phyloP scores from a whole-genome alignment of 2,113 vertebrate genomes.

The Tachuris rubrigastra region DNA sequence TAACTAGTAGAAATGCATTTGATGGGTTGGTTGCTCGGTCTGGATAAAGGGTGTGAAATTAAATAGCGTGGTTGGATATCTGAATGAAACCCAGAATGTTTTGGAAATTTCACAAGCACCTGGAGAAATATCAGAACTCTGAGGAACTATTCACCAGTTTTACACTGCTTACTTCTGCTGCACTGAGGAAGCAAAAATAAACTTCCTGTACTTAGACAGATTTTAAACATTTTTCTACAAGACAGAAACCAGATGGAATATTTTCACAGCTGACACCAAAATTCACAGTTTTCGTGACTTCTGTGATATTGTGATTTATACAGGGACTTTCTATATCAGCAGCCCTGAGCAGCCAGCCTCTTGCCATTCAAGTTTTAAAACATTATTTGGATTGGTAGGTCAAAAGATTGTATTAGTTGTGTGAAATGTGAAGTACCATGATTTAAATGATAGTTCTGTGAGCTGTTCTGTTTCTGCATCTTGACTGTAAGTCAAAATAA shows the following conservation, averaged over 20 bases:
- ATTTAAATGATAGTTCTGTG: background rate
- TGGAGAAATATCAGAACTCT: slow-evolving; percentile 35
- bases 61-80: background rate
- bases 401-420: background rate
- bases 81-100: slow-evolving; percentile 20
- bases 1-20: background rate
- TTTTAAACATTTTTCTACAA: slow-evolving; percentile 67
- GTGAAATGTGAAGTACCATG: slow-evolving; percentile 28
- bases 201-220: slow-evolving; percentile 60
- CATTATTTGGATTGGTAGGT: background rate
- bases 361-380: slow-evolving; percentile 28
- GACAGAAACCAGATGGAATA: slow-evolving; percentile 68
- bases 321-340: slow-evolving; percentile 47
- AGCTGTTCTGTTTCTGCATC: background rate
- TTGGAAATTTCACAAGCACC: background rate
- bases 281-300: slow-evolving; percentile 60
- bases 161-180: slow-evolving; percentile 40
- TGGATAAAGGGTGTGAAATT: background rate
- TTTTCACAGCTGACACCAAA: slow-evolving; percentile 72
- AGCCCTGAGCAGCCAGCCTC: slow-evolving; percentile 26
- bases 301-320: slow-evolving; percentile 61
- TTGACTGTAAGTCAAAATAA: background rate
- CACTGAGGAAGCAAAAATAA: slow-evolving; percentile 56
- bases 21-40: background rate
- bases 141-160: background rate